These are phyloP conservation scores for Trichosurus vulpecula DNA, from an alignment of 2,797 vertebrate genomes.

Conservation along the genomic window DNA sequence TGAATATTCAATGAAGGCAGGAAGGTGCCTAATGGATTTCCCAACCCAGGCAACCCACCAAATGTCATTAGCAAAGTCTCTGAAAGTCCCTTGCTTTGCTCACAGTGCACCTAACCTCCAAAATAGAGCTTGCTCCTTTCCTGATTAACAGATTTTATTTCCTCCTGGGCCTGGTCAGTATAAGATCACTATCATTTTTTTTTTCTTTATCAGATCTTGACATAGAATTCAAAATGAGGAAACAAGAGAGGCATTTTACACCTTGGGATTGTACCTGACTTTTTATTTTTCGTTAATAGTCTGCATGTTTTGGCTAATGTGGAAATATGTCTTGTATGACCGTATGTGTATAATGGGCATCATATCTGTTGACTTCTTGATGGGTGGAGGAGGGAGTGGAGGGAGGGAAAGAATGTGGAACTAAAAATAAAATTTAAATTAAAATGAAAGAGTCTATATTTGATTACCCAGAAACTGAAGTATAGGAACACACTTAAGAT, in stretches of 20 bases:
- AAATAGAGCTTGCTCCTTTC: constrained; percentile 24
- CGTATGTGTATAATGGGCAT: neutral
- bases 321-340: neutral
- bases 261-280: constrained; percentile 78
- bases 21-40: constrained; percentile 64
- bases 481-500: constrained; percentile 72
- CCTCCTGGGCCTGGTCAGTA: constrained; percentile 52
- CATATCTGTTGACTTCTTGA: neutral
- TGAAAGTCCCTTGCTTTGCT: constrained; percentile 1
- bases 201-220: constrained; percentile 60
- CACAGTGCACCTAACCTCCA: constrained; percentile 6
- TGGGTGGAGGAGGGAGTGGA: neutral
- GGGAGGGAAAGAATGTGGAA: neutral
- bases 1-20: constrained; percentile 60
- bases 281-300: constrained; percentile 77
- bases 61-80: constrained; percentile 54
- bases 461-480: constrained; percentile 78
- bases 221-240: constrained; percentile 69
- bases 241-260: constrained; percentile 69
- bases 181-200: constrained; percentile 67
- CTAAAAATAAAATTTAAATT: neutral
- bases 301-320: constrained; percentile 65
- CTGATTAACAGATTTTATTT: constrained; percentile 75
- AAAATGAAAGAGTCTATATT: constrained; percentile 61
- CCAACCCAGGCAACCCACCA: constrained; percentile 49